phyloP scores from a whole-genome alignment of 2,888 invertebrate species.

The Erynnis tages region DNA sequence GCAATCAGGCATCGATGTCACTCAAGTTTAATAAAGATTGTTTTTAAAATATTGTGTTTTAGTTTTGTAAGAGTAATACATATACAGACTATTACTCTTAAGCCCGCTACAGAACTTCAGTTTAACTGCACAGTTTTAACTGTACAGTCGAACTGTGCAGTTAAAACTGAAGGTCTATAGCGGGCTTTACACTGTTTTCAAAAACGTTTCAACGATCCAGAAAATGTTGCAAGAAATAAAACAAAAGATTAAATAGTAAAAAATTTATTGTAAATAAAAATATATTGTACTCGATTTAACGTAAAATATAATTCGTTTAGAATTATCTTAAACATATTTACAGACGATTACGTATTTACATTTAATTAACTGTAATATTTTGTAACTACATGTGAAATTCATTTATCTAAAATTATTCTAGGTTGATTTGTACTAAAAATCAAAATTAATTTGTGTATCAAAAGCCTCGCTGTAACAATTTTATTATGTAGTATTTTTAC shows the following conservation, averaged over 20 bases:
- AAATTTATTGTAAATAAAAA: constrained; percentile 67
- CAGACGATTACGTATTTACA: constrained; percentile 37
- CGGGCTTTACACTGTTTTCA: no score
- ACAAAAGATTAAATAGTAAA: constrained; percentile 53
- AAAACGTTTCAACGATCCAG: not conserved
- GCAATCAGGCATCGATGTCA: constrained; percentile 34
- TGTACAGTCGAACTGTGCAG: no score
- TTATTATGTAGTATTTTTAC: no score
- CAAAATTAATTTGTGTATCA: not conserved
- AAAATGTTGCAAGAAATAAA: not conserved
- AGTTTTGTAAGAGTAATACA: constrained; percentile 6
- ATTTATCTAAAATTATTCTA: constrained; percentile 3
- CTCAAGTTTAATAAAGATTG: constrained; percentile 34
- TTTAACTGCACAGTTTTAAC: no score
- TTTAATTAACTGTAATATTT: constrained; percentile 21
- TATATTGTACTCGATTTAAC: constrained; percentile 62
- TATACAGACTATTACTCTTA: no score
- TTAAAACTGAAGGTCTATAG: no score
- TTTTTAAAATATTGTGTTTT: constrained; percentile 27
- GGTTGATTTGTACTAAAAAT: constrained; percentile 2
- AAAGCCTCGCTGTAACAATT: not conserved
- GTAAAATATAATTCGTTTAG: constrained; percentile 60
- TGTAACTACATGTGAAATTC: constrained; percentile 3
- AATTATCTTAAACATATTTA: constrained; percentile 44
- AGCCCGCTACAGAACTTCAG: no score